Evolutionary conservation across 2,888 invertebrate genomes (phyloP).

Genomic region (Ochropacha duplaris): DNA sequence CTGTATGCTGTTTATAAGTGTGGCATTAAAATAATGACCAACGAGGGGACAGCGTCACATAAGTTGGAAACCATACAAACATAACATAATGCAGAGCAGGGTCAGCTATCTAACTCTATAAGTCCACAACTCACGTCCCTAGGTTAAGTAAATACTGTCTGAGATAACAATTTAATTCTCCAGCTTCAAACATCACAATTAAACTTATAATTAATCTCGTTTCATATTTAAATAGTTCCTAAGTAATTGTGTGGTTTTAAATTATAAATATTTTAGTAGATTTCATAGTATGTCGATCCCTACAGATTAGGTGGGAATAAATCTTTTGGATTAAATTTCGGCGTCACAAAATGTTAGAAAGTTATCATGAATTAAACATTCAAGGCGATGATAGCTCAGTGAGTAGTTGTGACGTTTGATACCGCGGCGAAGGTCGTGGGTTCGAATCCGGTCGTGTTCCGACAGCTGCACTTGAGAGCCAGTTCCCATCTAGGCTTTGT

Average conservation of each 20-base stretch:
- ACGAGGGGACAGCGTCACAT: neutral
- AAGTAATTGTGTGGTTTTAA: neutral
- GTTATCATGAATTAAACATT: too few relatives aligned
- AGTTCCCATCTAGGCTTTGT: too few relatives aligned
- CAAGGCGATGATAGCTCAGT: too few relatives aligned
- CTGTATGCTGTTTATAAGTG: neutral
- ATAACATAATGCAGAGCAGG: conserved; percentile 6
- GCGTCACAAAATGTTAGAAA: too few relatives aligned
- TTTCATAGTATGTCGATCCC: too few relatives aligned
- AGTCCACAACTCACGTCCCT: conserved; percentile 7
- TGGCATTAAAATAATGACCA: neutral
- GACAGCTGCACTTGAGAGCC: too few relatives aligned
- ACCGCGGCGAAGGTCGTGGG: too few relatives aligned
- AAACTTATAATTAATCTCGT: neutral
- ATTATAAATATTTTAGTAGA: neutral
- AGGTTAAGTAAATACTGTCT: neutral
- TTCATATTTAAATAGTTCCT: neutral
- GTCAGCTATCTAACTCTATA: conserved; percentile 12
- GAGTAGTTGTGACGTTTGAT: too few relatives aligned
- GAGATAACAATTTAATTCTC: neutral
- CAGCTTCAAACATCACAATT: neutral
- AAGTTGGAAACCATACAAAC: neutral
- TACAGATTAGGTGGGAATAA: too few relatives aligned
- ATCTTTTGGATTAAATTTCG: too few relatives aligned
- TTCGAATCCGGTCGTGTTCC: too few relatives aligned